These are phyloP conservation scores for Apis cerana DNA, from an alignment of 1,140 invertebrate genomes.

Conservation along the genomic window DNA sequence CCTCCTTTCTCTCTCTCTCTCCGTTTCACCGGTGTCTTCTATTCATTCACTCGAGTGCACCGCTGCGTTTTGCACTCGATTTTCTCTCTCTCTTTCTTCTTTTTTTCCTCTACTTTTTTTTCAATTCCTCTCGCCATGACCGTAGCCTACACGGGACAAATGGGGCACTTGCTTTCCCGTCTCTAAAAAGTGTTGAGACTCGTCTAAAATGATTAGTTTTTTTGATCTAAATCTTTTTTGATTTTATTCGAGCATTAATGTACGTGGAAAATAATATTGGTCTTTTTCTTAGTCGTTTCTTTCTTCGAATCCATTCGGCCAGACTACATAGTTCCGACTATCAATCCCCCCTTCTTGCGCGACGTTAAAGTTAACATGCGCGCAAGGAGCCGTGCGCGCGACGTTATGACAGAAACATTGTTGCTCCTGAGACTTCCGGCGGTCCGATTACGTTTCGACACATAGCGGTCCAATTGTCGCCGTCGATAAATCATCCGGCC, in stretches of 20 bases:
- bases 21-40: slow-evolving; percentile 9
- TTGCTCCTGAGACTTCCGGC: slow-evolving; percentile 71
- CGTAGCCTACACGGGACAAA: no score
- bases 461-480: slow-evolving; percentile 3
- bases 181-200: no score
- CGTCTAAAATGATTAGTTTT: no score
- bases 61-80: background rate
- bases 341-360: background rate
- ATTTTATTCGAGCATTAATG: no score
- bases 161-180: no score
- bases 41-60: slow-evolving; percentile 39
- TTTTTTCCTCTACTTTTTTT: background rate
- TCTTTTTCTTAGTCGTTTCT: no score
- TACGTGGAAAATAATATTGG: no score
- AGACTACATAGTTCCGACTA: background rate
- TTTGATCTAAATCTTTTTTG: no score
- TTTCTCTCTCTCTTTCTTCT: background rate
- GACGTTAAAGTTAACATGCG: background rate
- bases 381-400: background rate
- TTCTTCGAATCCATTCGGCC: slow-evolving; percentile 22
- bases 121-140: no score
- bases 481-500: slow-evolving; percentile 10
- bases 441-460: slow-evolving; percentile 70
- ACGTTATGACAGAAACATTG: slow-evolving; percentile 61
- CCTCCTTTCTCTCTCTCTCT: background rate